A percentile compares a stretch with the other conserved stretches of the same genome.
phyloP scores from a whole-genome alignment of 2,888 invertebrate genomes.

The Aphodius sticticus region DNA sequence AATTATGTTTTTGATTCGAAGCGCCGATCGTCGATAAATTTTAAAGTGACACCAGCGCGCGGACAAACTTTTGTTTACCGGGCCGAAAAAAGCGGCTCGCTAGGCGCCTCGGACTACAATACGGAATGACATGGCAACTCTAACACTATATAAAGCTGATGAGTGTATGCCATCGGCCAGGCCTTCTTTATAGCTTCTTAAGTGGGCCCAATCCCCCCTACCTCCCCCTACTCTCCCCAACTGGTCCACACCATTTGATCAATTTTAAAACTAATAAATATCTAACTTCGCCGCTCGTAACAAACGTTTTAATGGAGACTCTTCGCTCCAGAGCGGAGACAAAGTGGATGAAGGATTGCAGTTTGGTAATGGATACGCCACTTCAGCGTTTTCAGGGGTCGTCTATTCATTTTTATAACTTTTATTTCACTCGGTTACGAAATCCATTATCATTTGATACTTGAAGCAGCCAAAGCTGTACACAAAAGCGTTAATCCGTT shows the following conservation, averaged over 20 bases:
- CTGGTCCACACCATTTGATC: slow-evolving; percentile 5
- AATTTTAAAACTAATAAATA: slow-evolving; percentile 24
- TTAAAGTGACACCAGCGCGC: slow-evolving; percentile 20
- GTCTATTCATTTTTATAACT: not conserved
- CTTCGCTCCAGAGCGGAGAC: not conserved
- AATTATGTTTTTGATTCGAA: slow-evolving; percentile 22
- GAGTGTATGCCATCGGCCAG: slow-evolving; percentile 10
- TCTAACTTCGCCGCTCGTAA: slow-evolving; percentile 15
- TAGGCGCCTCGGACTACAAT: slow-evolving; percentile 16
- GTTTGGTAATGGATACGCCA: not conserved
- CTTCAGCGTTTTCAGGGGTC: slow-evolving; percentile 7
- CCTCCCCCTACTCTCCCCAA: not conserved
- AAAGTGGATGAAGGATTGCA: not conserved
- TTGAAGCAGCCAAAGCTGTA: too few relatives aligned
- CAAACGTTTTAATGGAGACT: slow-evolving; percentile 18
- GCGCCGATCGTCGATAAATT: slow-evolving; percentile 21
- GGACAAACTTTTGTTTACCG: slow-evolving; percentile 23
- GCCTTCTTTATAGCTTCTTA: slow-evolving; percentile 24
- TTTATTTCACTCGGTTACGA: too few relatives aligned
- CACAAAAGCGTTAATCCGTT: too few relatives aligned
- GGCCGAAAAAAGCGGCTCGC: not conserved
- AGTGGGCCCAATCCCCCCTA: slow-evolving; percentile 22
- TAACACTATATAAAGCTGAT: slow-evolving; percentile 19
- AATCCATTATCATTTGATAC: too few relatives aligned
- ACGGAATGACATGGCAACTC: slow-evolving; percentile 19